Percentiles rank a stretch among this genome's conserved stretches.
Conservation (phyloP, 2,888 invertebrate genomes). For the Papilio demoleus region DNA sequence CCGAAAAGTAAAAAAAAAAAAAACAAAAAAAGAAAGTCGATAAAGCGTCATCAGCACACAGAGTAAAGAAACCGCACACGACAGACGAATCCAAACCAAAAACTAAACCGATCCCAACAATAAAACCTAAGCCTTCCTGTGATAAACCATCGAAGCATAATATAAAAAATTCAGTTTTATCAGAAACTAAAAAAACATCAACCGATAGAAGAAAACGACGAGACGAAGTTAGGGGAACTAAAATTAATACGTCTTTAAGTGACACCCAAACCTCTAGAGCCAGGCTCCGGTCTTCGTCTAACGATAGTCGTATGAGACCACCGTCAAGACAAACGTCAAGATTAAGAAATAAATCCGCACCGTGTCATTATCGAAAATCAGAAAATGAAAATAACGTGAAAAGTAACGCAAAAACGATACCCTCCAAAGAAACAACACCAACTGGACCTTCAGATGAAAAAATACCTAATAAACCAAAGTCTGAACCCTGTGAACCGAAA, state of each 20-base stretch:
- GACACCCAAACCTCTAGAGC: conserved; percentile 19
- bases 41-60: conserved; percentile 18
- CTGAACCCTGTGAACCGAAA: conserved; percentile 2
- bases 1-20: not conserved
- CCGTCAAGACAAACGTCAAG: conserved; percentile 12
- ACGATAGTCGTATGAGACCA: conserved; percentile 21
- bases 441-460: not conserved
- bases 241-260: conserved; percentile 15
- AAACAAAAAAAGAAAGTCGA: conserved; percentile 18
- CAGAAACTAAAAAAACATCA: conserved; percentile 4
- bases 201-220: not conserved
- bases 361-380: conserved; percentile 3
- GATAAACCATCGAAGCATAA: conserved; percentile 12
- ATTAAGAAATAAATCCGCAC: conserved; percentile 31
- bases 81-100: conserved; percentile 1
- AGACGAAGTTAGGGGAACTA: conserved; percentile 1
- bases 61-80: not conserved
- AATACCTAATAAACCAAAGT: not conserved
- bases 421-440: not conserved
- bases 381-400: not conserved
- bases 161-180: not conserved
- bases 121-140: not conserved
- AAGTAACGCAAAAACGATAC: not conserved
- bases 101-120: not conserved
- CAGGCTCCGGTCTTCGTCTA: conserved; percentile 19